phyloP scores from a whole-genome alignment of 2,888 invertebrate species.

The Napeogenes inachia region DNA sequence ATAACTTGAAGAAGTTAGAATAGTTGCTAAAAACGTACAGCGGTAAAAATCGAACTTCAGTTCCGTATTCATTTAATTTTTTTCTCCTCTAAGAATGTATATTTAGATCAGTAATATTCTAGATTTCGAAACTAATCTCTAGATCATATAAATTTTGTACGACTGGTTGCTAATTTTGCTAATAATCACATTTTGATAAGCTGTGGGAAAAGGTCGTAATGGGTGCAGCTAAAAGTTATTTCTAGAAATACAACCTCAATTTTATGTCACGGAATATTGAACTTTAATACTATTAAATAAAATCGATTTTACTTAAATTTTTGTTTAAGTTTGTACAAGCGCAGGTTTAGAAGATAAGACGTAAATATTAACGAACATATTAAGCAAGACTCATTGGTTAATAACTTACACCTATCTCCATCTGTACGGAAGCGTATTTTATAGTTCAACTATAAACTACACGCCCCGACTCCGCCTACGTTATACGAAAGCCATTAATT shows the following conservation, averaged over 20 bases:
- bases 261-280: slow-evolving; percentile 22
- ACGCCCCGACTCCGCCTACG: slow-evolving; percentile 19
- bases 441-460: slow-evolving; percentile 21
- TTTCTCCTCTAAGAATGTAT: slow-evolving; percentile 1
- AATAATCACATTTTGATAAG: slow-evolving; percentile 36
- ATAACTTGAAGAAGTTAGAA: too few species aligned
- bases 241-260: slow-evolving; percentile 12
- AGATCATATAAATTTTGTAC: slow-evolving; percentile 28
- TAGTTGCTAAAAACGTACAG: background rate
- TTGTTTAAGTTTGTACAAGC: slow-evolving; percentile 11
- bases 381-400: slow-evolving; percentile 18
- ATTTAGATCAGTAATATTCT: slow-evolving; percentile 10
- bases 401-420: slow-evolving; percentile 23
- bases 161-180: slow-evolving; percentile 32
- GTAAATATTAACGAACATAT: slow-evolving; percentile 18
- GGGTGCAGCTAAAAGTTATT: slow-evolving; percentile 38
- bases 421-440: slow-evolving; percentile 25
- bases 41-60: background rate
- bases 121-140: slow-evolving; percentile 21
- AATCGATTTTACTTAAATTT: background rate
- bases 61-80: background rate
- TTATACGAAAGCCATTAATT: slow-evolving; percentile 23
- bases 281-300: slow-evolving; percentile 11
- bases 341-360: slow-evolving; percentile 20
- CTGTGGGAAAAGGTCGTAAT: slow-evolving; percentile 40